A percentile compares a stretch with the other conserved stretches of the same genome.
phyloP scores from a whole-genome alignment of 2,113 vertebrate genomes.

The Speoplatyrhinus poulsoni region DNA sequence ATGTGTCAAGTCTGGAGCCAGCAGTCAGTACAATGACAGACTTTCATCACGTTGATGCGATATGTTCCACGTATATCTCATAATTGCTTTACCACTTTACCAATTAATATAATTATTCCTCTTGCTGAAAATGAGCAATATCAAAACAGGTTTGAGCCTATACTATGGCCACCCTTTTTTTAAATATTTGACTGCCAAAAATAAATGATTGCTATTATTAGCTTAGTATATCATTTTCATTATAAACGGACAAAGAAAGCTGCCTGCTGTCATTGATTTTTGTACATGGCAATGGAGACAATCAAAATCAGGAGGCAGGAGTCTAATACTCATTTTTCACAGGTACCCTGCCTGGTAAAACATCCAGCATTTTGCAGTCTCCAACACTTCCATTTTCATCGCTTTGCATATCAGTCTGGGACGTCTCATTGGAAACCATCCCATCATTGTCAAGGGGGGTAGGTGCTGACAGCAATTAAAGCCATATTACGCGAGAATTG shows the following conservation, averaged over 20 bases:
- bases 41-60: constrained; percentile 57
- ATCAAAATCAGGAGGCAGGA: not conserved
- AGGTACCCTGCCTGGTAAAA: not conserved
- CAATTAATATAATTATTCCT: not conserved
- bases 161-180: too few relatives aligned
- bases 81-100: not conserved
- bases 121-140: constrained; percentile 37
- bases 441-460: too few relatives aligned
- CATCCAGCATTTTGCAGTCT: not conserved
- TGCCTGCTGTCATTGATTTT: constrained; percentile 24
- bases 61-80: constrained; percentile 45
- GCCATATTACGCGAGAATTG: too few relatives aligned
- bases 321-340: not conserved
- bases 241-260: not conserved
- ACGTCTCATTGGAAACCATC: too few relatives aligned
- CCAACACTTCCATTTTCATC: not conserved
- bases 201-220: constrained; percentile 9
- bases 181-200: too few relatives aligned
- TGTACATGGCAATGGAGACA: constrained; percentile 27
- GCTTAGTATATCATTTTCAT: constrained; percentile 16
- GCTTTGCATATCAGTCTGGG: not conserved
- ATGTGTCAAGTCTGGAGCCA: constrained; percentile 66
- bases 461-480: too few relatives aligned
- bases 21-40: constrained; percentile 65
- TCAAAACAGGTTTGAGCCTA: constrained; percentile 45